A percentile compares a stretch with the other conserved stretches of the same genome.
These are phyloP conservation scores for Tryphoninae sp. DNA, from an alignment of 2,888 invertebrate species.

Conservation along the genomic window DNA sequence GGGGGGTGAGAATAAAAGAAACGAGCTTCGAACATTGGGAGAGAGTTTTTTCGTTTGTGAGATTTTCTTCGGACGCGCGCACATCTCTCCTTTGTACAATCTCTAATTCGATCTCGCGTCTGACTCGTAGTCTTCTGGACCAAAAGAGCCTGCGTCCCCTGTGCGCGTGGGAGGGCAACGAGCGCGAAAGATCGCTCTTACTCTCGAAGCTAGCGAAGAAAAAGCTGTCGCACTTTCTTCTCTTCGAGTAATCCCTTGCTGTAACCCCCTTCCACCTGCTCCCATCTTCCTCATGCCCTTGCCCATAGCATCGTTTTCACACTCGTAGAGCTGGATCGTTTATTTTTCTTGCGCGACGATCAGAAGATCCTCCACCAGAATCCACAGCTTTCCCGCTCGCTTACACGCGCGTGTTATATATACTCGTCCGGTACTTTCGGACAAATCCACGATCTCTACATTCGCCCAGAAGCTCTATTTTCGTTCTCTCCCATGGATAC, in stretches of 20 bases:
- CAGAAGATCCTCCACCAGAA: slow-evolving; percentile 45
- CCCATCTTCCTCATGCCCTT: not conserved
- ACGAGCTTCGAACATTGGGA: slow-evolving; percentile 6
- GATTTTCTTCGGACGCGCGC: not conserved
- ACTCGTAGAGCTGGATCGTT: slow-evolving; percentile 1
- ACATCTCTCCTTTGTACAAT: slow-evolving; percentile 24
- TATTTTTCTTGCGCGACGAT: slow-evolving; percentile 30
- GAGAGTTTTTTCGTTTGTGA: not conserved
- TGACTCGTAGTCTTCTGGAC: slow-evolving; percentile 11
- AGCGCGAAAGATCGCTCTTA: slow-evolving; percentile 25
- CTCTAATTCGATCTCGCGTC: slow-evolving; percentile 55
- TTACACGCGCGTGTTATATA: not conserved
- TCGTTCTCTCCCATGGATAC: slow-evolving; percentile 42
- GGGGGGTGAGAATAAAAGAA: not conserved
- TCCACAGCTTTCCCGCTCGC: slow-evolving; percentile 15
- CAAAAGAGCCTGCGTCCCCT: slow-evolving; percentile 6
- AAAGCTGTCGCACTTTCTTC: slow-evolving; percentile 52
- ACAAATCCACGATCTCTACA: slow-evolving; percentile 39
- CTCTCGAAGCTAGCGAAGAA: slow-evolving; percentile 30
- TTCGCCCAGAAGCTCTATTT: slow-evolving; percentile 29
- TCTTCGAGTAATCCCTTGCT: slow-evolving; percentile 50
- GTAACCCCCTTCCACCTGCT: slow-evolving; percentile 11
- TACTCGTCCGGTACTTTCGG: slow-evolving; percentile 8
- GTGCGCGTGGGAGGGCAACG: not conserved
- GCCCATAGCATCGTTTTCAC: not conserved